Base-by-base conservation (phyloP, 2,888 invertebrate species). In the Isoperla grammatica region DNA sequence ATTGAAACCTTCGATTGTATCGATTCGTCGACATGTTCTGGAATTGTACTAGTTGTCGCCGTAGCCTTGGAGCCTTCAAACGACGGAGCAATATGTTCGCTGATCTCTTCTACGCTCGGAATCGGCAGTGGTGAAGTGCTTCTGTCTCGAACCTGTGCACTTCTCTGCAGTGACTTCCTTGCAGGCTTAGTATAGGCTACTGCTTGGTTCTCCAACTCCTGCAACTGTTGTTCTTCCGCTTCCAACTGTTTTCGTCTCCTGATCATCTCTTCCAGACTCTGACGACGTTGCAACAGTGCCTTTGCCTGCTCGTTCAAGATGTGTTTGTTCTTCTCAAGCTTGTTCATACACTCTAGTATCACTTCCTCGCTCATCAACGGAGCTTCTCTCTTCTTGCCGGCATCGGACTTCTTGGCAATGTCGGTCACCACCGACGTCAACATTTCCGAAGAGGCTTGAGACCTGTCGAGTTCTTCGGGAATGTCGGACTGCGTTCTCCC, bases 301-400 rank as follows among this genome's bases (percentile, higher is more conserved):
- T 39, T 37, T 2, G 53, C 39, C 19, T 53, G 39, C 13, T 53
- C 53, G 19, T 53, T 19, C 13, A 53, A 37, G 37, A 19, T 37
- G 22, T 35, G 50, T 35, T 60, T 59, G 19, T 55, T 55, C 43
- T 45, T 59, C n/a, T 59, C 43, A 9, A 59, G 59, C 43, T 59
- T 59, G 2, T 59, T 45, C 35, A 46, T 35, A 13, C 46, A 55
- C 11, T 55, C 43, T 12, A 45, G 9, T n/a, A 59, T 40, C 22
- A 22, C 12, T 43, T 59, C 29, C 37, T 59, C 53, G 8, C 29
- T 29, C 12, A 59, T 12, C 40, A 22, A 55, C 23, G 40, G 56
- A 5, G 15, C 22, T 29, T 57, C 50, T 22, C 35, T 48, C 22
- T 35, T 20, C 4, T 37, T 48, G 35, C 29, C 20, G 13, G 12